Conservation (phyloP, 2,888 invertebrate species). For the Melieria picta region DNA sequence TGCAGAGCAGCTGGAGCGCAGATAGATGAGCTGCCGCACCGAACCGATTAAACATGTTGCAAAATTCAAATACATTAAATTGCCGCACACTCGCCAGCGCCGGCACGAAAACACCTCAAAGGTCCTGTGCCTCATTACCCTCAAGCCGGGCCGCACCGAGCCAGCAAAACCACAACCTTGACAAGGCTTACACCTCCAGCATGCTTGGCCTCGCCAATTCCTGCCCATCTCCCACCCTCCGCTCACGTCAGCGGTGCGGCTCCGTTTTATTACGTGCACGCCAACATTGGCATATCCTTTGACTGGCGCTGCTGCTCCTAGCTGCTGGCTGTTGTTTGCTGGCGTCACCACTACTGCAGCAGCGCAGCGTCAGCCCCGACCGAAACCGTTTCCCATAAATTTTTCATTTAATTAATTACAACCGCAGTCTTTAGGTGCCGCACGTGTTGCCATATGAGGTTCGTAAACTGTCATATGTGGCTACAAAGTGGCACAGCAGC, state of each 20-base stretch:
- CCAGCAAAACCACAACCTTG: too few relatives aligned
- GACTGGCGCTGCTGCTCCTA: slow-evolving; percentile 5
- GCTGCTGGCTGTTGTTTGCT: background rate
- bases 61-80: too few relatives aligned
- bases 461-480: slow-evolving; percentile 17
- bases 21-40: too few relatives aligned
- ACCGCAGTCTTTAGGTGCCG: slow-evolving; percentile 28
- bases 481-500: background rate
- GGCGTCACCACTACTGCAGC: background rate
- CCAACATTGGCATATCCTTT: slow-evolving; percentile 12
- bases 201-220: too few relatives aligned
- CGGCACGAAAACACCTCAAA: too few relatives aligned
- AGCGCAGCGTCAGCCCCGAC: slow-evolving; percentile 2
- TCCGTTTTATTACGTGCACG: background rate
- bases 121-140: too few relatives aligned
- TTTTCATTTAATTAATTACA: slow-evolving; percentile 36
- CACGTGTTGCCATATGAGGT: slow-evolving; percentile 13
- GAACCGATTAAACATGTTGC: too few relatives aligned
- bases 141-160: too few relatives aligned
- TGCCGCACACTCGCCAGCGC: too few relatives aligned
- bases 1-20: too few relatives aligned
- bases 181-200: too few relatives aligned
- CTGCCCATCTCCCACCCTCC: background rate
- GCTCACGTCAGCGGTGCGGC: background rate
- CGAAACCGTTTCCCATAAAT: slow-evolving; percentile 23